Percentiles rank a stretch among this genome's conserved stretches.
These are phyloP conservation scores for Actenoides lindsayi DNA, from an alignment of 2,113 vertebrate species.

Conservation along the genomic window DNA sequence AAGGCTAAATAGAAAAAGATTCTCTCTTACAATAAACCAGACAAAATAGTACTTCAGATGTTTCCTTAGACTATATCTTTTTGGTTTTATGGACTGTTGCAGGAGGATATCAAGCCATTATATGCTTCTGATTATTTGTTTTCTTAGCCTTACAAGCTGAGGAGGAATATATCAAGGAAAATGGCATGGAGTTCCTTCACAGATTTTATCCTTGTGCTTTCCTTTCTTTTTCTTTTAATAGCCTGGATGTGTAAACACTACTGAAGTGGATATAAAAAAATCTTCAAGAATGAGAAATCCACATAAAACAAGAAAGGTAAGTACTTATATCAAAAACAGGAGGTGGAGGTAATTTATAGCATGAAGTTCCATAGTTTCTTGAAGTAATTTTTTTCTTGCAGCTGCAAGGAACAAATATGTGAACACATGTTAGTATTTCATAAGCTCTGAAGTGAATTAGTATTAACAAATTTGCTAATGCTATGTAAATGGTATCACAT, in stretches of 20 bases:
- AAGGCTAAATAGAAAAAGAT: not conserved
- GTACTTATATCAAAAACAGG: not conserved
- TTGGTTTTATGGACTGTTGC: not conserved
- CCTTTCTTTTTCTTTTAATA: conserved; percentile 61
- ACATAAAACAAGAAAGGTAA: conserved; percentile 96
- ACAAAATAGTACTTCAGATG: not conserved
- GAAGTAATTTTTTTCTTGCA: not conserved
- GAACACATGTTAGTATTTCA: not conserved
- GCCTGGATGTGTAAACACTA: conserved; percentile 98
- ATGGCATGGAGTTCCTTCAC: not conserved
- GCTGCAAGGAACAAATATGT: not conserved
- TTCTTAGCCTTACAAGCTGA: not conserved
- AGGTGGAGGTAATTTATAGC: not conserved
- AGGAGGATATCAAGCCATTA: not conserved
- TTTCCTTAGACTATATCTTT: not conserved
- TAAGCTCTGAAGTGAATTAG: not conserved
- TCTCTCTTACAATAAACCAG: not conserved
- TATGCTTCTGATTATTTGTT: not conserved
- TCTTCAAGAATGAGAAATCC: conserved; percentile 98
- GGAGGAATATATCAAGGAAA: not conserved
- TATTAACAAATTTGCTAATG: not conserved
- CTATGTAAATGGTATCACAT: not conserved
- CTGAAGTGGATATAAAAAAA: conserved; percentile 98
- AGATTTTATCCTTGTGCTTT: not conserved
- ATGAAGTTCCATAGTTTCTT: not conserved